Percentiles rank a stretch among this genome's conserved stretches.
Conservation (phyloP, 2,113 vertebrate species). For the Passer domesticus region DNA sequence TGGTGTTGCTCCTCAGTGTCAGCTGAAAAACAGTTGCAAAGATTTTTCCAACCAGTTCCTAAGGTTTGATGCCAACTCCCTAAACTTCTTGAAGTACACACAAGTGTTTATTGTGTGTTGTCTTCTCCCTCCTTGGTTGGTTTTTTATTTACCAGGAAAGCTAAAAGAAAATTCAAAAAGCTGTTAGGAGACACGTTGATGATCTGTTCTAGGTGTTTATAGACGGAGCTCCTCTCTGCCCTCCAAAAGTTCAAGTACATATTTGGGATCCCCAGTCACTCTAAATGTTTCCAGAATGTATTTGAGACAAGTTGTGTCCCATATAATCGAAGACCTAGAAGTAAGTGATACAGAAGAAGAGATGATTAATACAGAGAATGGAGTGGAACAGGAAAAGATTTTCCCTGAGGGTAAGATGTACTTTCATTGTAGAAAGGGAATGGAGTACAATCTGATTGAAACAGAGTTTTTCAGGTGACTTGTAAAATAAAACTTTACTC, state of each 20-base stretch:
- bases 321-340: not conserved
- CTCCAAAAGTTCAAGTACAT: not conserved
- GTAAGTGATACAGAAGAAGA: not conserved
- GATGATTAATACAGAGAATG: not conserved
- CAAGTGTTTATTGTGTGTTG: not conserved
- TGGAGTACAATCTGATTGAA: not conserved
- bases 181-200: not conserved
- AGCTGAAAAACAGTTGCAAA: not conserved
- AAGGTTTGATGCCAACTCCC: not conserved
- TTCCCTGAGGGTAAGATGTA: not conserved
- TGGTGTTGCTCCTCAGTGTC: not conserved
- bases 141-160: not conserved
- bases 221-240: not conserved
- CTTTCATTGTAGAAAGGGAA: not conserved
- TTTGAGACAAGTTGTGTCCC: not conserved
- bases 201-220: not conserved
- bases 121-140: not conserved
- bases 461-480: not conserved
- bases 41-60: not conserved
- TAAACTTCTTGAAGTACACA: not conserved
- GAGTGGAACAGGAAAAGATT: not conserved
- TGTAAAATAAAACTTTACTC: not conserved
- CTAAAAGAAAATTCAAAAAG: not conserved
- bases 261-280: not conserved
- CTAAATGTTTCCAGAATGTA: not conserved